Percentiles rank a stretch among this genome's conserved stretches.
Conservation (phyloP, 2,888 invertebrate genomes). For the Scaptomyza flava region DNA sequence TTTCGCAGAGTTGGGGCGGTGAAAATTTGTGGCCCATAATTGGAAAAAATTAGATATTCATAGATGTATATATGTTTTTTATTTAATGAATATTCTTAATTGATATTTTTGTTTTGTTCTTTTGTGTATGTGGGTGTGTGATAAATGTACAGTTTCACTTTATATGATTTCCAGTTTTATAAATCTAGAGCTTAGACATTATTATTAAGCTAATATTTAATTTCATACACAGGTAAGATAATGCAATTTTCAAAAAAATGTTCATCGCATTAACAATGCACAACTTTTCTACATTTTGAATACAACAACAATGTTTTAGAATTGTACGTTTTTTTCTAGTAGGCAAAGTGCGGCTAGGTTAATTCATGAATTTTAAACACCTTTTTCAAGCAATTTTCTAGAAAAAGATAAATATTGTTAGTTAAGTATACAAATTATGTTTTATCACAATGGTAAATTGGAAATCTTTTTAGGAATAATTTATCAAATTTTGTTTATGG, state of each 20-base stretch:
- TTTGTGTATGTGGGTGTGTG: constrained; percentile 49
- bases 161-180: constrained; percentile 66
- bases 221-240: constrained; percentile 50
- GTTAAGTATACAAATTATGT: constrained; percentile 69
- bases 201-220: constrained; percentile 65
- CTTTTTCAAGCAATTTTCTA: constrained; percentile 59
- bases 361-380: constrained; percentile 46
- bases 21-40: too few species aligned
- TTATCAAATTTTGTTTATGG: constrained; percentile 48
- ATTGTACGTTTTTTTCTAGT: constrained; percentile 69
- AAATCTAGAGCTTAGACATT: constrained; percentile 64
- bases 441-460: constrained; percentile 76
- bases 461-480: constrained; percentile 59
- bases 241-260: constrained; percentile 56
- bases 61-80: constrained; percentile 54
- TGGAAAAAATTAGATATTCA: constrained; percentile 3
- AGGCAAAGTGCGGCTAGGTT: constrained; percentile 74
- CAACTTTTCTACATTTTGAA: constrained; percentile 54
- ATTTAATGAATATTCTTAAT: constrained; percentile 60
- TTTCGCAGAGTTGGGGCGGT: too few species aligned
- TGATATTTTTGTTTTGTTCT: constrained; percentile 55
- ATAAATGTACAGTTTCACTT: constrained; percentile 75
- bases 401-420: constrained; percentile 66
- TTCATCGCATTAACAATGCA: constrained; percentile 55
- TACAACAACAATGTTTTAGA: constrained; percentile 56